A percentile compares a stretch with the other conserved stretches of the same genome.
These are phyloP conservation scores for Dicrostonyx torquatus DNA, from an alignment of 2,797 vertebrate species.

Conservation along the genomic window DNA sequence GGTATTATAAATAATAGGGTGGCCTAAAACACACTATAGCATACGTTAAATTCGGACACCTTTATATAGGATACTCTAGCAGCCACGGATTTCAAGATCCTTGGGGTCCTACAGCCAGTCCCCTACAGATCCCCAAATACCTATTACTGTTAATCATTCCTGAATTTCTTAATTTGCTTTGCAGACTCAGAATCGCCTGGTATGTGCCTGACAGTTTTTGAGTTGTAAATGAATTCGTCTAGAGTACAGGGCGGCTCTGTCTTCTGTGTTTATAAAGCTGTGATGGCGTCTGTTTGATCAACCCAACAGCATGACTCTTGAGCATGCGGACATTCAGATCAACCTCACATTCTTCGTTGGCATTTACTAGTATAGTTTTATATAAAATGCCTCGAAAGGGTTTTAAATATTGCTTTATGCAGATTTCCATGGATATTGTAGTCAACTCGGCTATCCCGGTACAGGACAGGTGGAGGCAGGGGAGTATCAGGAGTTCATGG, in stretches of 20 bases:
- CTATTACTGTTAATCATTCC: conserved; percentile 15
- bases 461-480: not conserved
- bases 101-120: not conserved
- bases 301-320: conserved; percentile 28
- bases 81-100: not conserved
- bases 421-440: conserved; percentile 35
- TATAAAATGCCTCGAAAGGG: conserved; percentile 50
- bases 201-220: conserved; percentile 34
- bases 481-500: not conserved
- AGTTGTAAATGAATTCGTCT: conserved; percentile 57
- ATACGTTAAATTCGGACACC: not conserved
- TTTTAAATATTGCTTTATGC: conserved; percentile 41
- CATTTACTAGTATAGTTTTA: conserved; percentile 49
- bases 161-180: conserved; percentile 54
- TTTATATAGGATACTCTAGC: not conserved
- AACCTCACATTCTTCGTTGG: conserved; percentile 25
- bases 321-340: conserved; percentile 28
- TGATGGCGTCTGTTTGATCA: conserved; percentile 19
- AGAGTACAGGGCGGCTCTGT: conserved; percentile 45
- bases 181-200: conserved; percentile 41
- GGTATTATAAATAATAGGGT: not conserved
- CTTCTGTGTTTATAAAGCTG: conserved; percentile 40
- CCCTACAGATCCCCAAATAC: not conserved
- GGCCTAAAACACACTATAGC: not conserved
- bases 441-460: not conserved